Conservation (phyloP, 2,113 vertebrate species). For the Macrotus californicus region DNA sequence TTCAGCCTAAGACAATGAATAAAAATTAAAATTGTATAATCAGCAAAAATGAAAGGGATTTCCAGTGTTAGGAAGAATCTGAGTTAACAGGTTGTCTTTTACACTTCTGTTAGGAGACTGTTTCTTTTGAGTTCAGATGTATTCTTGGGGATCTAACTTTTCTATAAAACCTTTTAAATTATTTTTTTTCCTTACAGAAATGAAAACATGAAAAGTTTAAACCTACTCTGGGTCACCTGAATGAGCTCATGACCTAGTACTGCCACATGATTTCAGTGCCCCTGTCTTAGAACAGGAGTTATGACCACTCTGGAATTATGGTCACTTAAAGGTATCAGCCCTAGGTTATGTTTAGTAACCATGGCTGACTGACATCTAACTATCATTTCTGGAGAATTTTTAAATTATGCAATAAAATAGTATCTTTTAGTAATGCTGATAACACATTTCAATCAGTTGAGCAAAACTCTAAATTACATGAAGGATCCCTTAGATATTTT, state of each 20-base stretch:
- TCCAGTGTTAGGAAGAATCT: background rate
- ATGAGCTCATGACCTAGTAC: background rate
- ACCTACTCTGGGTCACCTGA: background rate
- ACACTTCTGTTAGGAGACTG: background rate
- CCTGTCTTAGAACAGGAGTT: background rate
- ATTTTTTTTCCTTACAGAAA: constrained; percentile 20
- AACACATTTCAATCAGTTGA: constrained; percentile 12
- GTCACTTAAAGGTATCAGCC: background rate
- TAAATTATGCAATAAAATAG: constrained; percentile 6
- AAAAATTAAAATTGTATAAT: background rate
- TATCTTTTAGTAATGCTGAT: background rate
- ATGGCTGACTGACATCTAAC: background rate
- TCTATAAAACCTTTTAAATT: background rate
- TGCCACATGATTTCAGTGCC: background rate
- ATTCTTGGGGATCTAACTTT: background rate
- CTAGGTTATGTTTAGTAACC: background rate
- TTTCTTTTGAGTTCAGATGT: background rate
- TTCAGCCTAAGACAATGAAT: constrained; percentile 9
- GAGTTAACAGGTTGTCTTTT: background rate
- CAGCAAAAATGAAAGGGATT: background rate
- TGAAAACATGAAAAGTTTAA: background rate
- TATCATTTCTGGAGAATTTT: background rate
- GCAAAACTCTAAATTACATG: too few species aligned
- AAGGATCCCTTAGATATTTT: background rate
- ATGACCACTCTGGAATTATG: background rate